phyloP scores from a whole-genome alignment of 2,797 vertebrate genomes.

The Amblyraja radiata region DNA sequence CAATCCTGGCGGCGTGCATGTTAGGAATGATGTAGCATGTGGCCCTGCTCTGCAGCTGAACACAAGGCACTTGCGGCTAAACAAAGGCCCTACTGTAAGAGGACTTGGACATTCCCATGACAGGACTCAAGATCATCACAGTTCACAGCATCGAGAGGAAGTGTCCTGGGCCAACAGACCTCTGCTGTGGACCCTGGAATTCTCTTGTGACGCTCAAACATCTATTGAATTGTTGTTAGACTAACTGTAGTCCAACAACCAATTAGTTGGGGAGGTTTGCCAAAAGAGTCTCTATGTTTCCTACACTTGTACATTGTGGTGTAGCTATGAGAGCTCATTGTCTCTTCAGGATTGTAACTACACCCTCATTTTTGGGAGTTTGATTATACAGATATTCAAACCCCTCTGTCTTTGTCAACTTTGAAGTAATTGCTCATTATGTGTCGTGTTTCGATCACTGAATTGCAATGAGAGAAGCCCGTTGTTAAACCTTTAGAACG shows the following conservation, averaged over 20 bases:
- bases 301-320: neutral
- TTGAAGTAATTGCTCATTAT: neutral
- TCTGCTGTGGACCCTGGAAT: neutral
- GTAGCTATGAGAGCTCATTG: neutral
- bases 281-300: neutral
- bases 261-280: neutral
- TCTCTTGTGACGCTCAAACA: neutral
- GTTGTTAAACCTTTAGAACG: neutral
- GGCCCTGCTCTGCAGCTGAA: slow-evolving; percentile 47
- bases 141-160: neutral
- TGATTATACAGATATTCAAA: too few species aligned
- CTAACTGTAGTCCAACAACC: neutral
- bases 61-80: slow-evolving; percentile 44
- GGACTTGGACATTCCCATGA: slow-evolving; percentile 41
- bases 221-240: neutral
- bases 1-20: too few species aligned
- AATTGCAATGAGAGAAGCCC: neutral
- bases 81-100: slow-evolving; percentile 49
- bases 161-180: neutral
- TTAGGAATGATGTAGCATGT: slow-evolving; percentile 39
- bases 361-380: neutral
- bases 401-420: neutral
- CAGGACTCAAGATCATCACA: neutral
- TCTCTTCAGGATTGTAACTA: neutral
- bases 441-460: neutral